phyloP scores from a whole-genome alignment of 2,113 vertebrate genomes.

The Tamias sibiricus region DNA sequence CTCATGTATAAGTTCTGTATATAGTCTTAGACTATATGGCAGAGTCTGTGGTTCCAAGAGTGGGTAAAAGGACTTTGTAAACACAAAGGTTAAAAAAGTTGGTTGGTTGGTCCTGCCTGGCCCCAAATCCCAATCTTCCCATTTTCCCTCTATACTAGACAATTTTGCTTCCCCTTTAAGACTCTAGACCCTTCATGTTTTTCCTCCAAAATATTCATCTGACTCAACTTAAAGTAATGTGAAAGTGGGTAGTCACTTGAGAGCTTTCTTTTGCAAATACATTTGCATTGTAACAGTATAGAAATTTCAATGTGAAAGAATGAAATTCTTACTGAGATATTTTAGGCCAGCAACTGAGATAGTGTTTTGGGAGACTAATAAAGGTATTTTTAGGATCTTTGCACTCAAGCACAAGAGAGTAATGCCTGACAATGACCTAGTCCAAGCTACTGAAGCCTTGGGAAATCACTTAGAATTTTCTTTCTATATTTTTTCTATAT shows the following conservation, averaged over 20 bases:
- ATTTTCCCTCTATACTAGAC: neutral
- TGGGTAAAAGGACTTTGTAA: too few species aligned
- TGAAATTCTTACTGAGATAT: neutral
- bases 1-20: neutral
- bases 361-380: neutral
- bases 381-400: neutral
- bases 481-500: too few species aligned
- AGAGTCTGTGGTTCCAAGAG: too few species aligned
- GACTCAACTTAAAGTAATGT: neutral
- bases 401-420: neutral
- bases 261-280: neutral
- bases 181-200: neutral
- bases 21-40: neutral
- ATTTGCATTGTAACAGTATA: neutral
- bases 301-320: constrained; percentile 12
- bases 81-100: neutral
- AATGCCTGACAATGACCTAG: neutral
- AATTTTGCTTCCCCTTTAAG: neutral
- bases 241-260: neutral
- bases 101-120: neutral
- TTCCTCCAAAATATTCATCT: neutral
- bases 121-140: neutral
- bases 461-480: neutral
- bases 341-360: neutral
- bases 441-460: neutral